Evolutionary conservation across 2,113 vertebrate genomes (phyloP), one percentile per base, ranked within the genome.

Genomic region (Megaleporinus macrocephalus): DNA sequence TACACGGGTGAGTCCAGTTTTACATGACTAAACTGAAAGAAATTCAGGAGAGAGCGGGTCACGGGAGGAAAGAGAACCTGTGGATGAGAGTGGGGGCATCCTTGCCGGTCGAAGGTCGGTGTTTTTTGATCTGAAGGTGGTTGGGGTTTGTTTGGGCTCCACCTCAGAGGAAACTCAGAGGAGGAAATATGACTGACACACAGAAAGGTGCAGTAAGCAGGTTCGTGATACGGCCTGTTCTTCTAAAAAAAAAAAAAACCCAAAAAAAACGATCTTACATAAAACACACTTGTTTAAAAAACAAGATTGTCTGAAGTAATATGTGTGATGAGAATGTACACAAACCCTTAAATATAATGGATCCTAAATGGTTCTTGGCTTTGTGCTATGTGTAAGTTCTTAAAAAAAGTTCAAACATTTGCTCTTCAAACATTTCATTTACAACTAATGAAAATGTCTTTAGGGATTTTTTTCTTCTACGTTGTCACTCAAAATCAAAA

Each of bases 161-260:
- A 57, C 63, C 76, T 68, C 41, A 85, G 70, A 77, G 81, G 80
- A 79, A 85, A 75, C 76, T 82, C 80, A 57, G n/a, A 47, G 47
- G 33, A 86, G 84, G 80, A 86, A 86, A 83, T 76, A 75, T 53
- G 4, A 72, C 41, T 44, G 41, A 44, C 41, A 44, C 41, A 44
- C 27, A 44, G 20, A 57, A 51, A 62, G 70, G 30, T 33, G 27
- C 26, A 63, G 49, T 57, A 51, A 16, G 4, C 3, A 81, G 70
- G 27, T 22, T n/a, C 4, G 22, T 59, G 53, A 41, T 69, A 15
- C 36, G 10, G 20, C 22, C 13, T 22, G 33, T 68, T 41, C 16
- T 13, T 16, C n/a, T n/a, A n/a, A n/a, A n/a, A n/a, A n/a, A n/a
- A n/a, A n/a, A n/a, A n/a, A n/a, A n/a, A n/a, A n/a, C n/a, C n/a